Percentiles rank a stretch among this genome's conserved stretches.
Conservation (phyloP, 1,140 invertebrate species). For the Schmidtea mediterranea region DNA sequence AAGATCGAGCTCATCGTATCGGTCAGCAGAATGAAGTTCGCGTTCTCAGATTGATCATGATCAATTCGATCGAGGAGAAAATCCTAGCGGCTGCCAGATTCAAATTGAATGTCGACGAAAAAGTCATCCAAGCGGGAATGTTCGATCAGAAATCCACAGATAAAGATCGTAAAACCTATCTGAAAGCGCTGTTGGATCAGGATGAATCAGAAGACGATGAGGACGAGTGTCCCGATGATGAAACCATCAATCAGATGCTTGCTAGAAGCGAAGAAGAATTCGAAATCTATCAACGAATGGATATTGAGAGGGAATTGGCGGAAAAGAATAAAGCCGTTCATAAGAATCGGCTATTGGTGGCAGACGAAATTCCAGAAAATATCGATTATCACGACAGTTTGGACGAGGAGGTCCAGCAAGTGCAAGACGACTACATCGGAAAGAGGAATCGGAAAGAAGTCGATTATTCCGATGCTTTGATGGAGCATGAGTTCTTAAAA, state of each 20-base stretch:
- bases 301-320: constrained; percentile 55
- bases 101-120: constrained; percentile 91
- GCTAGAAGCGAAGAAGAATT: constrained; percentile 75
- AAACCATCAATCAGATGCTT: constrained; percentile 95
- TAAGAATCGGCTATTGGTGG: constrained; percentile 47
- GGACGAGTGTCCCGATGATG: constrained; percentile 92
- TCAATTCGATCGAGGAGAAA: constrained; percentile 88
- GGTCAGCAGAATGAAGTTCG: constrained; percentile 91
- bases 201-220: constrained; percentile 69
- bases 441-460: constrained; percentile 89
- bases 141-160: constrained; percentile 96
- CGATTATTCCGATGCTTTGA: constrained; percentile 77
- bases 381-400: constrained; percentile 13
- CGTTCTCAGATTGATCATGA: constrained; percentile 78
- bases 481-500: constrained; percentile 84
- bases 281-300: constrained; percentile 69
- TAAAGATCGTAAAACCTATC: constrained; percentile 38
- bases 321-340: constrained; percentile 44
- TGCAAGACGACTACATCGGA: not conserved
- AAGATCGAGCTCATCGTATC: constrained; percentile 93
- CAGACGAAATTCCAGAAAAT: constrained; percentile 70
- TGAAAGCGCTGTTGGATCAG: constrained; percentile 54
- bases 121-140: constrained; percentile 97
- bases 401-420: no score
- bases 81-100: constrained; percentile 62